phyloP scores from a whole-genome alignment of 2,888 invertebrate genomes.

The Allolobophora icterica region DNA sequence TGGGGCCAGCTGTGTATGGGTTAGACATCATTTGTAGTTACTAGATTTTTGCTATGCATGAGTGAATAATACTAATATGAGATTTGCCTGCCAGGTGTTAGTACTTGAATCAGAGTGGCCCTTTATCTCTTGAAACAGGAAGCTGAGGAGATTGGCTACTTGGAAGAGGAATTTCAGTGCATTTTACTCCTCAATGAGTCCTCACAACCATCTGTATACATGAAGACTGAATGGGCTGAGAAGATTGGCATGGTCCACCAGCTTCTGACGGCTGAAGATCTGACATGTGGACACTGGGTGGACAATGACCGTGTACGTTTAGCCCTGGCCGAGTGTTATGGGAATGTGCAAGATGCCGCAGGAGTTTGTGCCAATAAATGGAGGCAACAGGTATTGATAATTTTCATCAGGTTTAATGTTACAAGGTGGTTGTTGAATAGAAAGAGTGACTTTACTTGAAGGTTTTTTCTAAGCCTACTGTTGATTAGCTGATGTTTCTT shows the following conservation, averaged over 20 bases:
- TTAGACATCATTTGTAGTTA: neutral
- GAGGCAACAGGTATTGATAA: neutral
- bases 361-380: slow-evolving; percentile 10
- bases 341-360: neutral
- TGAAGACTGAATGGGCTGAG: neutral
- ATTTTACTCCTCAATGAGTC: neutral
- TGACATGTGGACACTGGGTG: neutral
- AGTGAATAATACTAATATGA: no score
- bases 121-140: neutral
- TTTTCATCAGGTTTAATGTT: neutral
- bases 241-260: neutral
- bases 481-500: neutral
- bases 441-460: neutral
- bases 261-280: neutral
- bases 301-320: neutral
- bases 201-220: neutral
- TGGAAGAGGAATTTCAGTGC: slow-evolving; percentile 4
- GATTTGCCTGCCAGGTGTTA: no score
- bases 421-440: neutral
- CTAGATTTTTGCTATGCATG: neutral
- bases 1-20: neutral
- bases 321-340: neutral
- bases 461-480: neutral
- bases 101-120: no score
- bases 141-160: neutral